phyloP scores from a whole-genome alignment of 1,140 invertebrate species.

The Caerostris darwini region DNA sequence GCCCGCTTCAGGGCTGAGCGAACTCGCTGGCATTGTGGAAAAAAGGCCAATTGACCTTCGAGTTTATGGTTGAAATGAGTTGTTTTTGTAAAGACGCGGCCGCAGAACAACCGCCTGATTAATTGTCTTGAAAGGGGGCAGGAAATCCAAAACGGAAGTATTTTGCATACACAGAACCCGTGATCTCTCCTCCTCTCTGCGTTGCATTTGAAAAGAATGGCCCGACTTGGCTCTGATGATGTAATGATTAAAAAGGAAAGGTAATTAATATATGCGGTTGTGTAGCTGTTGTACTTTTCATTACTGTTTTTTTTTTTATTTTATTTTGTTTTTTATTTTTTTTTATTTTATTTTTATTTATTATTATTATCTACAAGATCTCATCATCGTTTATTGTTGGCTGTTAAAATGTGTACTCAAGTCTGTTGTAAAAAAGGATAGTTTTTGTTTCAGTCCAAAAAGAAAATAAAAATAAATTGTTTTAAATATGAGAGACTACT shows the following conservation, averaged over 20 bases:
- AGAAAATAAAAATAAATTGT: too few relatives aligned
- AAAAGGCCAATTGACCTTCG: conserved; percentile 10
- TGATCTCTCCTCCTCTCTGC: background rate
- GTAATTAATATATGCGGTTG: too few relatives aligned
- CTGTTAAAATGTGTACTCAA: too few relatives aligned
- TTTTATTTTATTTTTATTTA: too few relatives aligned
- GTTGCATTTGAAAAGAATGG: background rate
- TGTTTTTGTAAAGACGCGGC: conserved; percentile 14
- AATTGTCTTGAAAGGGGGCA: conserved; percentile 14
- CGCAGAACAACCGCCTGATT: conserved; percentile 13
- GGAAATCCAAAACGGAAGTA: conserved; percentile 39
- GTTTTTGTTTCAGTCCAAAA: too few relatives aligned
- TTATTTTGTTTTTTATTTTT: too few relatives aligned
- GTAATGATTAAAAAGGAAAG: background rate
- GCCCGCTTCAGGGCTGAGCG: background rate
- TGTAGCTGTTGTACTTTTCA: too few relatives aligned
- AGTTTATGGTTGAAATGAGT: conserved; percentile 22
- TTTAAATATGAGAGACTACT: too few relatives aligned
- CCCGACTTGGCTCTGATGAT: background rate
- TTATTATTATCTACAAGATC: too few relatives aligned
- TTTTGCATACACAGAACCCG: background rate
- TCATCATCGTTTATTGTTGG: too few relatives aligned
- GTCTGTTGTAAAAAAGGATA: too few relatives aligned
- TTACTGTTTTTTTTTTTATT: too few relatives aligned
- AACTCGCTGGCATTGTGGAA: background rate